Evolutionary conservation across 2,888 invertebrate genomes (phyloP), one percentile per base, ranked within the genome.

Genomic region (Esperia sulphurella): DNA sequence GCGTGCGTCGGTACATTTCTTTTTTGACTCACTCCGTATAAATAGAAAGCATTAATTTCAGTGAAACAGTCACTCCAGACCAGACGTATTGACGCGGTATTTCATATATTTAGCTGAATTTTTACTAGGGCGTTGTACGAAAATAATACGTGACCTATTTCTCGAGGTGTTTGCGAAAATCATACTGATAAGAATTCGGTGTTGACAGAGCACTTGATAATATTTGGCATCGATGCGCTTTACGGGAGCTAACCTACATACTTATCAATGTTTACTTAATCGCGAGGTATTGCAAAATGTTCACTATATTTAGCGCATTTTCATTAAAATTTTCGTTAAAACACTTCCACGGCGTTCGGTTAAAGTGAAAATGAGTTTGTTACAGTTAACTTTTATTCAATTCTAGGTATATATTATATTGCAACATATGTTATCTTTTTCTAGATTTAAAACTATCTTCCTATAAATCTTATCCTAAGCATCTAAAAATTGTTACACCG

Each of bases 211-310:
- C 76, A 79, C 81, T 82, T 83, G 85, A 88, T 83, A 86, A 84
- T 79, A 82, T 88, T 88, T 78, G 80, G 79, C 73, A 75, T 75
- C 68, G 73, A 75, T 75, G 73, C 68, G 70, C 64, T 78, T 71
- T 77, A 81, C 78, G 69, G 84, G 79, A 80, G 79, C 81, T 84
- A 84, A 85, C 87, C 88, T 84, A 88, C 75, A 74, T 86, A 73
- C 54, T 79, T 88, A 88, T 89, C 87, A 70, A 68, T 79, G 76
- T 85, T 83, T 83, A 73, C 75, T 78, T 82, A 78, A 84, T 80
- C 72, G 69, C 62, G 60, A 68, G 58, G 61, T 66, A 60, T 71
- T 82, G 77, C 83, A 75, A 83, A 83, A 83, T 72, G 68, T 61
- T 60, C n/a, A 35, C n/a, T 9, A 31, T 21, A 21, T 21, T 21